phyloP scores from a whole-genome alignment of 2,113 vertebrate species.

The Clarias macrocephalus region DNA sequence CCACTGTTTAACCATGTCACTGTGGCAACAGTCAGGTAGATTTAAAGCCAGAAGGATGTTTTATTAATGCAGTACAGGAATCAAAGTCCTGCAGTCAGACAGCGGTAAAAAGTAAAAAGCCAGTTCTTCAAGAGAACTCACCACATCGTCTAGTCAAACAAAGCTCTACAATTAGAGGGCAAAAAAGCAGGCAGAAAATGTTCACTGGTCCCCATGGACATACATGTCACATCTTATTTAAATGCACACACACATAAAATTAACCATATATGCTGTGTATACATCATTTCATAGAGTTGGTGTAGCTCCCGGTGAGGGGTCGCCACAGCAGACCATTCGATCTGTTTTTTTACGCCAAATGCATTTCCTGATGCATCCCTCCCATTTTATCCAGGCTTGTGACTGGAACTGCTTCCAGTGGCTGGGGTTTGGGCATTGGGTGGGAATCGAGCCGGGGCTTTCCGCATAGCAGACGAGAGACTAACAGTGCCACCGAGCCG shows the following conservation, averaged over 20 bases:
- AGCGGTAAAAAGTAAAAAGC: not conserved
- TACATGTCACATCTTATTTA: not conserved
- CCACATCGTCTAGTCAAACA: not conserved
- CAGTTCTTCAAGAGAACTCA: not conserved
- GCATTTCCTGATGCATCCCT: too few relatives aligned
- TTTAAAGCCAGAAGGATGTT: not conserved
- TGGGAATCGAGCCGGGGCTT: too few relatives aligned
- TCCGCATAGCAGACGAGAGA: too few relatives aligned
- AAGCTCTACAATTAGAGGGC: not conserved
- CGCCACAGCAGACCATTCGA: too few relatives aligned
- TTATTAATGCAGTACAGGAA: not conserved
- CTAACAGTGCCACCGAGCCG: too few relatives aligned
- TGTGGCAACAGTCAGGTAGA: constrained; percentile 5
- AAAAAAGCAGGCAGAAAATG: not conserved
- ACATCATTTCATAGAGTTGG: not conserved
- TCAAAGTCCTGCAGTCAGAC: not conserved
- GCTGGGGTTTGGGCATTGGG: too few relatives aligned
- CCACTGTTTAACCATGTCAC: not conserved
- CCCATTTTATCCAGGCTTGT: too few relatives aligned
- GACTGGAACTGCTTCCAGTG: too few relatives aligned
- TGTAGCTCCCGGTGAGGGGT: too few relatives aligned
- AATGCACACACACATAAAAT: not conserved
- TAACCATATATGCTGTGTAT: not conserved
- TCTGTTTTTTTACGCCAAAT: too few relatives aligned
- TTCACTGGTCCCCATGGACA: not conserved